Base-by-base conservation (phyloP, 2,113 vertebrate genomes). In the Oreochromis spilurus region DNA sequence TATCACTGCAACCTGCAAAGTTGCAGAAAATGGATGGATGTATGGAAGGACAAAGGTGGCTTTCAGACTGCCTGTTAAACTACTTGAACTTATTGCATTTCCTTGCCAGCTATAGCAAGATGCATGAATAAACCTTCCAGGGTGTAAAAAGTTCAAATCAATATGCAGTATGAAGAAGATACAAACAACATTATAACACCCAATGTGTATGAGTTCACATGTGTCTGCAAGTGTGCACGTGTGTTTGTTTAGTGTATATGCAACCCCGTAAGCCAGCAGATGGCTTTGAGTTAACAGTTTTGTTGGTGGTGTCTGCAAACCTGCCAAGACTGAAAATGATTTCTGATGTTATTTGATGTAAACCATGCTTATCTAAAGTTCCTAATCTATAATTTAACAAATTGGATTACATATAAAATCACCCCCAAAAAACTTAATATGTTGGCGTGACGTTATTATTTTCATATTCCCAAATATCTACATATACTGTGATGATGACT, bases 401-500 rank as follows among this genome's bases (percentile, higher is more conserved):
- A 57, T 3, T 54, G 17, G 52, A 24, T 16, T 24, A 79, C 3
- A 19, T 55, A 65, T 67, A 72, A 82, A 83, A 67, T 43, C 9
- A 50, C 60, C 70, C 58, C 29, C 1, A 75, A 26, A 80, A 26
- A 36, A 48, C 10, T 0, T 17, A 11, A 67, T 24, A 45, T 16
- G 36, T 38, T 17, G 7, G 53, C 54, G n/a, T n/a, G 48, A 70
- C 4, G 2, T 14, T 78, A 4, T 54, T 57, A 84, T 87, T 53
- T 83, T 72, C 36, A 65, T 58, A 84, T 80, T 84, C 54, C 75
- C 34, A 65, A 77, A 88, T 62, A 89, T 86, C 62, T 82, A 31
- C 11, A 16, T 19, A 60, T 70, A 82, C 79, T 81, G 48, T 87
- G 45, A 65, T 90, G 87, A 91, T 92, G 86, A 87, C 81, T 89